A percentile compares a stretch with the other conserved stretches of the same genome.
Evolutionary conservation across 2,797 vertebrate genomes (phyloP).

Genomic region (Leucoraja ocellata): DNA sequence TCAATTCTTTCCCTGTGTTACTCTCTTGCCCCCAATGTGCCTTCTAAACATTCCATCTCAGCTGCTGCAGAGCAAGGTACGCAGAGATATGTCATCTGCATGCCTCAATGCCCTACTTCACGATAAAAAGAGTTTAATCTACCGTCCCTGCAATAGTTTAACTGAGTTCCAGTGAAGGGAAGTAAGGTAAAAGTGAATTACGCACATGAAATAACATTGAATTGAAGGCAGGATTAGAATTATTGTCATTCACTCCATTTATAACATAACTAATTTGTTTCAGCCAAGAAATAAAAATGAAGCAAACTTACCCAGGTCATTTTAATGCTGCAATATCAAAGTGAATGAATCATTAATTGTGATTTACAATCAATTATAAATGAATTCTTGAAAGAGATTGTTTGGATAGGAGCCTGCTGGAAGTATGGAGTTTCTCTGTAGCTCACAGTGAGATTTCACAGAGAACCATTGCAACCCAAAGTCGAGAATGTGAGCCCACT

Average conservation of each 20-base stretch:
- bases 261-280: background rate
- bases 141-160: background rate
- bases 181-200: background rate
- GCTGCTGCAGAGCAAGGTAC: background rate
- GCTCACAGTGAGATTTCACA: background rate
- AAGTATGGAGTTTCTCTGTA: background rate
- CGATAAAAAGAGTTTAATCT: background rate
- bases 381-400: background rate
- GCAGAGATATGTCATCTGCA: background rate
- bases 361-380: slow-evolving; percentile 26
- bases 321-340: background rate
- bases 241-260: slow-evolving; percentile 2
- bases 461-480: background rate
- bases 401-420: background rate
- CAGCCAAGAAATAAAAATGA: background rate
- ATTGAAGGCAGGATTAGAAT: background rate
- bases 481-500: background rate
- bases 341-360: slow-evolving; percentile 13
- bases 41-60: too few relatives aligned
- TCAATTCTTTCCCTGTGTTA: too few relatives aligned
- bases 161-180: background rate
- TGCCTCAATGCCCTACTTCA: background rate
- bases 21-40: too few relatives aligned
- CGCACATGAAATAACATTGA: background rate
- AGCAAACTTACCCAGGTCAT: background rate